Base-by-base conservation (phyloP, 2,797 vertebrate genomes). In the Moxostoma hubbsi region DNA sequence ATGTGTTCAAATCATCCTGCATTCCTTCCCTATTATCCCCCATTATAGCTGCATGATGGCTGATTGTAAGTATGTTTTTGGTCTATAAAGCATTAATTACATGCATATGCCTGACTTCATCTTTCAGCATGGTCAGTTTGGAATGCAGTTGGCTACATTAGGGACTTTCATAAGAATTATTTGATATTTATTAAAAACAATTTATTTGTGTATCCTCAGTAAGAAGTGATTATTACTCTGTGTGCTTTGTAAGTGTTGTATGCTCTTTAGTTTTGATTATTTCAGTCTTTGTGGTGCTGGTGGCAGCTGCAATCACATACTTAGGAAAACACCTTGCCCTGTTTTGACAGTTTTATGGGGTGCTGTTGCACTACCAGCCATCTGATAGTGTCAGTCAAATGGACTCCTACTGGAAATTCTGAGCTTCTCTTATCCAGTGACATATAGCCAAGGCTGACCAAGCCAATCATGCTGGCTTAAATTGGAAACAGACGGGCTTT, bases 261-360 rank as follows among this genome's bases (percentile, higher is more conserved):
- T 24, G 24, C 24, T 24, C 24, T 24, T 62, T 15, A 70, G 73
- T 54, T 54, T n/a, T 61, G 5, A 16, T 61, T 65, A 72, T 61
- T 73, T 16, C 24, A 50, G 15, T 24, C 74, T 54, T 55, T 43
- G 58, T 64, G 58, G 16, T 71, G 18, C 61, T 71, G 50, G 53
- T 53, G 57, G 57, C 59, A 43, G 54, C 70, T 79, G 43, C 8
- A 79, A 11, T 53, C 53, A 65, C 66, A 75, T 61, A 16, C n/a
- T 61, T 45, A 68, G 43, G 63, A 58, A 77, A 80, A 70, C 51
- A 71, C 51, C 47, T 61, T 36, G 46, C 68, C 73, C 62, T 9
- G 18, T 54, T 80, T 63, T 66, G 46, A 81, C 75, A 82, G 57
- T 70, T 79, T 87, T 85, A 86, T 76, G 45, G 50, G 81, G 70